These are phyloP conservation scores for Salminus brasiliensis DNA, from an alignment of 2,113 vertebrate genomes.

Conservation along the genomic window DNA sequence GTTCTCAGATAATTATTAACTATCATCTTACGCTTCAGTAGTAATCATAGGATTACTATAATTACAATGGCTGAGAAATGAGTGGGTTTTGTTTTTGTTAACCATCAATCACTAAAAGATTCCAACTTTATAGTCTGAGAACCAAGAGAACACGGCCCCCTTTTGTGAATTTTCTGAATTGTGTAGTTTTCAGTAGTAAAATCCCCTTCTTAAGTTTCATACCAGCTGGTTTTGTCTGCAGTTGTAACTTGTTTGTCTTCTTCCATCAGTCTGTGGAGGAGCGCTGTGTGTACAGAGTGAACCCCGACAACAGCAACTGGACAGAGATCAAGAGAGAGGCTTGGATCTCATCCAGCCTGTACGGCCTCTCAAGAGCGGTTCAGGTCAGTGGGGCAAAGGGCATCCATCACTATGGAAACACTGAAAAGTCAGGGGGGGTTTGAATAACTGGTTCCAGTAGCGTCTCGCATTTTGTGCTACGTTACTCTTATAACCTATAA, in stretches of 20 bases:
- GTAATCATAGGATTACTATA: too few relatives aligned
- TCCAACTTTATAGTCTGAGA: neutral
- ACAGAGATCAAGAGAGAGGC: slow-evolving; percentile 93
- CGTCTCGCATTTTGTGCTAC: neutral
- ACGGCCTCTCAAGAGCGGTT: slow-evolving; percentile 89
- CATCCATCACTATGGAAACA: neutral
- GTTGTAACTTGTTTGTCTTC: neutral
- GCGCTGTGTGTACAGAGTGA: slow-evolving; percentile 87
- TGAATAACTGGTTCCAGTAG: slow-evolving; percentile 13
- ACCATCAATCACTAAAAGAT: neutral
- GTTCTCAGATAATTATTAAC: neutral
- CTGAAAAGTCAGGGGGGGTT: slow-evolving; percentile 12
- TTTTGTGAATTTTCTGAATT: neutral
- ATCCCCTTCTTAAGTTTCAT: neutral
- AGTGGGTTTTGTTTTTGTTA: neutral
- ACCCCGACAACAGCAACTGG: slow-evolving; percentile 88
- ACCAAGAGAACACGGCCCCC: neutral
- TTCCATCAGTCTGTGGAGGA: slow-evolving; percentile 86
- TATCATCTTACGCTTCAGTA: too few relatives aligned
- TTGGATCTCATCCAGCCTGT: slow-evolving; percentile 92
- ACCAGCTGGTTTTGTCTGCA: neutral
- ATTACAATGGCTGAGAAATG: too few relatives aligned
- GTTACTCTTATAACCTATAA: neutral
- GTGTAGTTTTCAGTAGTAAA: too few relatives aligned
- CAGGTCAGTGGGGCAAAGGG: slow-evolving; percentile 81